These are phyloP conservation scores for Conchocele bisecta DNA, from an alignment of 2,888 invertebrate genomes.

Conservation along the genomic window DNA sequence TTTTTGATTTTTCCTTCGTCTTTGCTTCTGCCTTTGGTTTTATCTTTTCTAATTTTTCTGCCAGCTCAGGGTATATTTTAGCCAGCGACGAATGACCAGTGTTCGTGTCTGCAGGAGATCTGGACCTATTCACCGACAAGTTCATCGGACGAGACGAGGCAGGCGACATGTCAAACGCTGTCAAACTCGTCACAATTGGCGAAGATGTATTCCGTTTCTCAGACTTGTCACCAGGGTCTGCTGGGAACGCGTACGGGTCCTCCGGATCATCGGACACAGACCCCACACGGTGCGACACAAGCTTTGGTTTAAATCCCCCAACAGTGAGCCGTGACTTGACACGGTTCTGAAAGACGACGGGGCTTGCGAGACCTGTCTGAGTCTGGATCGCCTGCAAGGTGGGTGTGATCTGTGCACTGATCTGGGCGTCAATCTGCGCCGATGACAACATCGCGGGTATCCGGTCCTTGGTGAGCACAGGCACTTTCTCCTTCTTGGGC, in stretches of 20 bases:
- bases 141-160: constrained; percentile 25
- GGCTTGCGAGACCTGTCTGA: constrained; percentile 41
- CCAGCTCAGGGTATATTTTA: constrained; percentile 80
- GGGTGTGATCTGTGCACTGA: constrained; percentile 1
- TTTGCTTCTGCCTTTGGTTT: constrained; percentile 72
- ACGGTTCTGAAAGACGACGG: constrained; percentile 70
- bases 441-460: neutral
- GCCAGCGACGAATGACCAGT: constrained; percentile 71
- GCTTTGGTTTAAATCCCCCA: constrained; percentile 47
- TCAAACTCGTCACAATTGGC: constrained; percentile 42
- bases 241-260: constrained; percentile 78
- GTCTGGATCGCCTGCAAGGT: constrained; percentile 8
- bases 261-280: constrained; percentile 69
- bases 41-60: constrained; percentile 79
- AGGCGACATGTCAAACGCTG: constrained; percentile 41
- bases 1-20: constrained; percentile 69
- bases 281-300: constrained; percentile 40
- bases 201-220: constrained; percentile 33
- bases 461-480: constrained; percentile 49
- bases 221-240: constrained; percentile 59
- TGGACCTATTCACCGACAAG: constrained; percentile 38
- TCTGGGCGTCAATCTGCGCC: constrained; percentile 16
- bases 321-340: constrained; percentile 68
- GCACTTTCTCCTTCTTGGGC: constrained; percentile 70
- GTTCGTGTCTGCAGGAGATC: constrained; percentile 32